Evolutionary conservation across 2,113 vertebrate genomes (phyloP), one percentile per base, ranked within the genome.

Genomic region (Scytalopus superciliaris): DNA sequence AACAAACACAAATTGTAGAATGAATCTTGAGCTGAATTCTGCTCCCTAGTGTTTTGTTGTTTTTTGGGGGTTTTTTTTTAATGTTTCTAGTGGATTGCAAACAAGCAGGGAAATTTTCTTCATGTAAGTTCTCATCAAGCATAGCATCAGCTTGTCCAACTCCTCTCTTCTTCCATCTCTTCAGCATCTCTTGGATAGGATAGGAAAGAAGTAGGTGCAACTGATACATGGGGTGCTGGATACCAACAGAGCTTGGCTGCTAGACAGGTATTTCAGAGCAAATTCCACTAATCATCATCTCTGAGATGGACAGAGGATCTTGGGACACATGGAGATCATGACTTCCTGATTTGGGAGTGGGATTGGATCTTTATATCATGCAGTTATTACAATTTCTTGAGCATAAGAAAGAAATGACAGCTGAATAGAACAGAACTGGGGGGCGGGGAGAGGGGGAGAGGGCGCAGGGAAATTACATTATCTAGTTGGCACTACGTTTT

Each of bases 1-100:
- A 84, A 52, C 33, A 94, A 89, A 67, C 31, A 75, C 17, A 33
- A 82, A 47, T 18, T 23, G n/a, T 42, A 57, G 33, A 57, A 35
- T 42, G 24, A 82, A 47, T 88, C 90, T 94, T 53, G 67, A 83
- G 45, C 25, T 79, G 44, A 76, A 73, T 77, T 86, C 63, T 86
- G 25, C 21, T 90, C 47, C 23, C 18, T 63, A 37, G 39, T 59
- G 16, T 8, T 79, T 82, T 59, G 52, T 24, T 62, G n/a, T n/a
- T n/a, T n/a, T n/a, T n/a, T n/a, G n/a, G 11, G 30, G 7, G 5
- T 11, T 27, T 27, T n/a, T 50, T 73, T 52, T 45, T 7, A 8
- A 30, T 24, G 5, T 74, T 93, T 78, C 15, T 14, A 39, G 13
- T 59, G 35, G n/a, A 35, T 68, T 87, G 42, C 14, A 85, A 83